phyloP scores from a whole-genome alignment of 2,113 vertebrate genomes.

The Dicrurus megarhynchus region DNA sequence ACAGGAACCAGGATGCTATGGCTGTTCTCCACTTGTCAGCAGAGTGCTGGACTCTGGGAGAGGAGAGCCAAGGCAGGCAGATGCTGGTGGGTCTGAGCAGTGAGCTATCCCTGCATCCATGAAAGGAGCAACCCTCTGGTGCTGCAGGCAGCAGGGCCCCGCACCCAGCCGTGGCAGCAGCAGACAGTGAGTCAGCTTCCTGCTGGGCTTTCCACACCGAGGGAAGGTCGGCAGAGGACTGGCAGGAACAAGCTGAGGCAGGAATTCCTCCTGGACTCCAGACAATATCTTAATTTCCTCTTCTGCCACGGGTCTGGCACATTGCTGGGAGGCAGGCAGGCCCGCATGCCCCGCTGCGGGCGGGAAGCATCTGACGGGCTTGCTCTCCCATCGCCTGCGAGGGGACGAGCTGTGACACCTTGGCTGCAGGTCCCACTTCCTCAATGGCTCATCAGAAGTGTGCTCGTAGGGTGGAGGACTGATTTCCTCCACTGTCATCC shows the following conservation, averaged over 20 bases:
- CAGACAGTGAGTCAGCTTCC: constrained; percentile 62
- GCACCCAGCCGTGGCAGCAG: neutral
- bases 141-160: neutral
- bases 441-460: accelerated
- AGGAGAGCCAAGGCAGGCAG: neutral
- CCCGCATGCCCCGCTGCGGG: accelerated
- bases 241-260: constrained; percentile 16
- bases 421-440: neutral
- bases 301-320: constrained; percentile 40
- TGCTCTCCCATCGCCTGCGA: accelerated
- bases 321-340: neutral
- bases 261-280: constrained; percentile 52
- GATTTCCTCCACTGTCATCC: neutral
- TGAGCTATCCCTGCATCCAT: neutral
- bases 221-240: neutral
- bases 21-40: neutral
- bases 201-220: neutral
- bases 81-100: neutral
- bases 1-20: neutral
- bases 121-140: neutral
- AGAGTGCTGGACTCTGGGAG: neutral
- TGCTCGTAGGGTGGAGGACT: neutral
- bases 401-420: neutral
- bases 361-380: neutral
- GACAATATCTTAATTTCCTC: constrained; percentile 46